These are phyloP conservation scores for Plecotus auritus DNA, from an alignment of 2,113 vertebrate species.

Conservation along the genomic window DNA sequence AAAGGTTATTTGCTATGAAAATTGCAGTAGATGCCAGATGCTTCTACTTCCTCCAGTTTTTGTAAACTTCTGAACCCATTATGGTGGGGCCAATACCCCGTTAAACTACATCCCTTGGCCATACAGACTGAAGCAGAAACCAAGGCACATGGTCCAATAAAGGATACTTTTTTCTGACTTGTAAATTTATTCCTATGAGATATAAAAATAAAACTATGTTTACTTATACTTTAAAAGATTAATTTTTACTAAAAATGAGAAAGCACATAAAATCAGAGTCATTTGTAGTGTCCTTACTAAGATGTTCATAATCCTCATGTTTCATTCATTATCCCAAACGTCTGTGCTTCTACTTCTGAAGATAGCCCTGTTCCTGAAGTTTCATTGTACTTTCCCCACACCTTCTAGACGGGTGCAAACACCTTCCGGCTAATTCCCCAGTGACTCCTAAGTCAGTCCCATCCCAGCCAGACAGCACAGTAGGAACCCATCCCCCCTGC, in stretches of 20 bases:
- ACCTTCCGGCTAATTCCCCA: background rate
- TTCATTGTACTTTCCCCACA: background rate
- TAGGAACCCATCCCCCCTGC: fast-evolving
- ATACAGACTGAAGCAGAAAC: background rate
- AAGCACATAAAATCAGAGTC: background rate
- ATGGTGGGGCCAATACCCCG: background rate
- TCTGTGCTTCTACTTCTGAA: background rate
- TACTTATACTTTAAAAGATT: background rate
- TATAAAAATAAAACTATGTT: background rate
- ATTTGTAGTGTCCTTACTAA: background rate
- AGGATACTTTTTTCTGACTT: background rate
- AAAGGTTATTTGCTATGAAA: background rate
- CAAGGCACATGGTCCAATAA: background rate
- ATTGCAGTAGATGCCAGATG: background rate
- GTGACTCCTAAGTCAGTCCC: background rate
- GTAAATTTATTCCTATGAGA: background rate
- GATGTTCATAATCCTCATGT: background rate
- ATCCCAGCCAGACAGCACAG: no score
- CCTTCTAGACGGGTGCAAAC: background rate
- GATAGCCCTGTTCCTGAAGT: background rate
- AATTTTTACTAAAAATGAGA: background rate
- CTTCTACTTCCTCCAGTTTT: background rate
- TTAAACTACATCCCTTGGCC: background rate
- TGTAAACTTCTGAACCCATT: background rate
- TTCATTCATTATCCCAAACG: background rate